Evolutionary conservation across 2,888 invertebrate species (phyloP), one percentile per base, ranked within the genome.

Genomic region (Neria commutata): DNA sequence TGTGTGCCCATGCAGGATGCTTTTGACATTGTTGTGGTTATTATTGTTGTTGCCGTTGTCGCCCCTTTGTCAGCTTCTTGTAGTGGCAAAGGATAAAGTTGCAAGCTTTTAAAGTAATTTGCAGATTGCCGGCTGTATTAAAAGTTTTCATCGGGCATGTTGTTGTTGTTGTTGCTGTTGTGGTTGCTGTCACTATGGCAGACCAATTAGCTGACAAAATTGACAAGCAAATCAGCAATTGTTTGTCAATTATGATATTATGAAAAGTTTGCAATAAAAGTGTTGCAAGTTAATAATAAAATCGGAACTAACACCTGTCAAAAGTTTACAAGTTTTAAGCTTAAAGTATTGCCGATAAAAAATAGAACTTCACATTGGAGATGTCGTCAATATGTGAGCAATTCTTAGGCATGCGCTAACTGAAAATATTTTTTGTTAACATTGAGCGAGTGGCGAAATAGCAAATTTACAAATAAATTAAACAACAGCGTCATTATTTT

Each of bases 91-190:
- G 42, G 17, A 21, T 21, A 42, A 42, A 42, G 42, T 42, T 42
- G 37, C n/a, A n/a, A 17, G 42, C 72, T 72, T 71, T 66, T 68
- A 67, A 73, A 72, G 67, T 71, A 74, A 72, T 74, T 72, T 72
- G 65, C 66, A 60, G 64, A 74, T 72, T 42, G 42, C 19, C 42
- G 42, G 19, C 14, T 19, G 74, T 74, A 74, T 72, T 68, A 74
- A 74, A 72, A 72, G 56, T 72, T 68, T 74, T 64, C n/a, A 17
- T 19, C 11, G 33, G 33, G 14, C 17, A n/a, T n/a, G n/a, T n/a
- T 33, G n/a, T 26, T 26, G 5, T 49, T 29, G 14, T 17, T 49
- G 19, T 49, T 26, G 53, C 56, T 69, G 63, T 62, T 61, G 34
- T 34, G 40, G 47, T 54, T 52, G 21, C 56, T 64, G 56, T 21